A percentile compares a stretch with the other conserved stretches of the same genome.
phyloP scores from a whole-genome alignment of 2,113 vertebrate genomes.

The Pimephales promelas region DNA sequence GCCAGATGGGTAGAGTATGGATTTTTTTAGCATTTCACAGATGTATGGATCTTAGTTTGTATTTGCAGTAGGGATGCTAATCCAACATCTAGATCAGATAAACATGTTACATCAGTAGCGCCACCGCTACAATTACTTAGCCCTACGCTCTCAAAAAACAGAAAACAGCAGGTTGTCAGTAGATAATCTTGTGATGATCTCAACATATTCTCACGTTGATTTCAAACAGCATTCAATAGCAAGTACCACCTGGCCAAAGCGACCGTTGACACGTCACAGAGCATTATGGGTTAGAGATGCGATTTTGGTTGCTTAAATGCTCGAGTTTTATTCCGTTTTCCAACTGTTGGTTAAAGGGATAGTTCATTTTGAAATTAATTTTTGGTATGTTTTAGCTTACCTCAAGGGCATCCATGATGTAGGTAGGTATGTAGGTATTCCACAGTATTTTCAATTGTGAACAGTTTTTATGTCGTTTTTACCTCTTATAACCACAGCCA shows the following conservation, averaged over 20 bases:
- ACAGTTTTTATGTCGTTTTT: too few species aligned
- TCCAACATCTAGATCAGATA: not conserved
- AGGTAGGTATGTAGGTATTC: too few species aligned
- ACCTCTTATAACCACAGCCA: too few species aligned
- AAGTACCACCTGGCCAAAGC: not conserved
- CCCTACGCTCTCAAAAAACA: not conserved
- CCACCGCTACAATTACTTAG: not conserved
- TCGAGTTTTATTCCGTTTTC: too few species aligned
- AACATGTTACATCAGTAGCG: not conserved
- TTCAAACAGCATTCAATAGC: not conserved
- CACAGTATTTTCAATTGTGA: too few species aligned
- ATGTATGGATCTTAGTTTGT: not conserved
- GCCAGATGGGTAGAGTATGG: not conserved
- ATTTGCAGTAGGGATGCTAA: not conserved
- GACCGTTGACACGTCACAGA: too few species aligned
- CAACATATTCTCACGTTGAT: not conserved
- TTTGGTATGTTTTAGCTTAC: too few species aligned
- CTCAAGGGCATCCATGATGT: too few species aligned
- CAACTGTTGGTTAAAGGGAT: too few species aligned
- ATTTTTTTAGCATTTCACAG: not conserved
- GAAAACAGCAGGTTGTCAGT: not conserved
- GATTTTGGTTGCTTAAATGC: too few species aligned
- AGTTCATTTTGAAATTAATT: too few species aligned
- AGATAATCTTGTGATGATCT: constrained; percentile 1
- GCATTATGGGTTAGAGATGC: too few species aligned